A percentile compares a stretch with the other conserved stretches of the same genome.
These are phyloP conservation scores for Mesorhabditis spiculigera DNA, from an alignment of 2,888 invertebrate genomes.

Conservation along the genomic window DNA sequence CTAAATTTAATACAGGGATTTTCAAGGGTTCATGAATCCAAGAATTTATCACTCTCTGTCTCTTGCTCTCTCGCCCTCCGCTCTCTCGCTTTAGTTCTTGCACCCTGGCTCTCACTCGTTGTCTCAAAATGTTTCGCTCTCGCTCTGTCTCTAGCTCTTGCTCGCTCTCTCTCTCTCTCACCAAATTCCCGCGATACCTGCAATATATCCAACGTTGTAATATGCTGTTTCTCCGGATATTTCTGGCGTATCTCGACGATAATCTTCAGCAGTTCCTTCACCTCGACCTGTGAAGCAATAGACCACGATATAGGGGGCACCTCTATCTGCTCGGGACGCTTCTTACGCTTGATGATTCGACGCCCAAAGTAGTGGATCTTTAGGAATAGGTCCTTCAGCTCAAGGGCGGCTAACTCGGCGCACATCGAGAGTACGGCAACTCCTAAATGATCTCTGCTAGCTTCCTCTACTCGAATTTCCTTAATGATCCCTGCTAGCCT, in stretches of 20 bases:
- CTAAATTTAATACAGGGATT: no score
- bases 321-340: slow-evolving; percentile 49
- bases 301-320: no score
- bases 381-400: slow-evolving; percentile 54
- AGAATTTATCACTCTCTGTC: no score
- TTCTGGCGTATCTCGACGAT: slow-evolving; percentile 51
- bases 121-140: no score
- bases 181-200: slow-evolving; percentile 29
- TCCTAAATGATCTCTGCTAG: slow-evolving; percentile 23
- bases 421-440: slow-evolving; percentile 58
- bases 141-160: no score
- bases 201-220: slow-evolving; percentile 54
- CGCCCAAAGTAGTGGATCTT: slow-evolving; percentile 53
- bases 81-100: no score
- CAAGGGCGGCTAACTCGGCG: slow-evolving; percentile 55
- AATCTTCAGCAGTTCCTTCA: slow-evolving; percentile 55
- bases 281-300: slow-evolving; percentile 48
- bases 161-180: no score
- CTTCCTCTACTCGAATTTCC: no score
- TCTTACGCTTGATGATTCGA: slow-evolving; percentile 51
- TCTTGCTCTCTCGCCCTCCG: no score
- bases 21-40: no score
- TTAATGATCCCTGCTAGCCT: no score
- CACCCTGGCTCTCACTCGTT: no score
- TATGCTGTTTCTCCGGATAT: slow-evolving; percentile 55